Evolutionary conservation across 2,113 vertebrate species (phyloP).

Genomic region (Asarcornis scutulata): DNA sequence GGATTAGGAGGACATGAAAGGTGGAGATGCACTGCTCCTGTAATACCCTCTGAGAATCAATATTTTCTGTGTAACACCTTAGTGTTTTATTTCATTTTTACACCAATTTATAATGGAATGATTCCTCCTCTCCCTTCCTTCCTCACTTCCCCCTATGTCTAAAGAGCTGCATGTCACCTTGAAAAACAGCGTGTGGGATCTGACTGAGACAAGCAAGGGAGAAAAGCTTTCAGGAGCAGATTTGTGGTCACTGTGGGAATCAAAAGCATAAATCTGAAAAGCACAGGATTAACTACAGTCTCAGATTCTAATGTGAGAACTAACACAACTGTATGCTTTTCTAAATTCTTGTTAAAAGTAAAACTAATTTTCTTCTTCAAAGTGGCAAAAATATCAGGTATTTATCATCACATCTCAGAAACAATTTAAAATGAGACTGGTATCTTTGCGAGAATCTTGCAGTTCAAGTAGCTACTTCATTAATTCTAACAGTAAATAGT

Average conservation of each 20-base stretch:
- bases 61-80: neutral
- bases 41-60: neutral
- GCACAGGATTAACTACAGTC: conserved; percentile 13
- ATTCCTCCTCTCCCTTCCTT: neutral
- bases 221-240: conserved; percentile 13
- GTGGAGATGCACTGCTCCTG: neutral
- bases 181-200: conserved; percentile 3
- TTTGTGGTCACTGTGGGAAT: conserved; percentile 1
- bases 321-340: neutral
- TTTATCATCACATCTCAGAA: neutral
- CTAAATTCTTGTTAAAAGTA: neutral
- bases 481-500: neutral
- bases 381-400: neutral
- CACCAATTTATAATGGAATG: neutral
- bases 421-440: neutral
- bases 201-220: neutral
- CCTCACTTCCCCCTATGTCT: neutral
- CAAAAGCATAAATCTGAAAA: neutral
- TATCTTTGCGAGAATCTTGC: neutral
- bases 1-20: neutral
- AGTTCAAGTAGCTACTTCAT: neutral
- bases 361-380: neutral
- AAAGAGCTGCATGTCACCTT: neutral
- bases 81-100: conserved; percentile 13
- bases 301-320: neutral